A percentile compares a stretch with the other conserved stretches of the same genome.
phyloP scores from a whole-genome alignment of 2,888 invertebrate genomes.

The Caenorhabditis sp. region DNA sequence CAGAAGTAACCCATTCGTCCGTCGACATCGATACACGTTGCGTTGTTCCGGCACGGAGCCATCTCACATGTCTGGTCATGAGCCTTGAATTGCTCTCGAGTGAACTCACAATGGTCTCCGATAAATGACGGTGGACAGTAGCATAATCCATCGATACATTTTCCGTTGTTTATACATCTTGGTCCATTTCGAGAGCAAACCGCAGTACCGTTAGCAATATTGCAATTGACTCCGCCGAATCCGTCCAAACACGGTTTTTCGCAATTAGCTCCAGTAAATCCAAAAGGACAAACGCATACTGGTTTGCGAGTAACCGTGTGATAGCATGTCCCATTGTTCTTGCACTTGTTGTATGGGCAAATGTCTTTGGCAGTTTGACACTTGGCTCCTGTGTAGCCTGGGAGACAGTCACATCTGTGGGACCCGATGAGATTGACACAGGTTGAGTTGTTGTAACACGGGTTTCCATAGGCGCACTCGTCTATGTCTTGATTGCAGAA shows the following conservation, averaged over 20 bases:
- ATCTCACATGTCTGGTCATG: constrained; percentile 64
- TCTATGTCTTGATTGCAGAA: constrained; percentile 92
- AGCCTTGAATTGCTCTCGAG: constrained; percentile 7
- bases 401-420: constrained; percentile 72
- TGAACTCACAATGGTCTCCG: background rate
- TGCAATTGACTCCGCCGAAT: background rate
- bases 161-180: background rate
- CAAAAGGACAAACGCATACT: background rate
- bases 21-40: constrained; percentile 24
- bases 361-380: constrained; percentile 93
- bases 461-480: constrained; percentile 72
- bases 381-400: constrained; percentile 67
- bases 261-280: background rate
- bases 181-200: background rate
- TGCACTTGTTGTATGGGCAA: constrained; percentile 85
- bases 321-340: background rate
- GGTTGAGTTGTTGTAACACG: constrained; percentile 96
- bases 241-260: background rate
- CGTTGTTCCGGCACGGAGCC: constrained; percentile 69
- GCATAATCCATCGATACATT: background rate
- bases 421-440: constrained; percentile 97
- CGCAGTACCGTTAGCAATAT: background rate
- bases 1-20: constrained; percentile 87
- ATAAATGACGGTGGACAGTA: background rate
- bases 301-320: background rate